These are phyloP conservation scores for Drosophila tristis DNA, from an alignment of 1,140 invertebrate genomes.

Conservation along the genomic window DNA sequence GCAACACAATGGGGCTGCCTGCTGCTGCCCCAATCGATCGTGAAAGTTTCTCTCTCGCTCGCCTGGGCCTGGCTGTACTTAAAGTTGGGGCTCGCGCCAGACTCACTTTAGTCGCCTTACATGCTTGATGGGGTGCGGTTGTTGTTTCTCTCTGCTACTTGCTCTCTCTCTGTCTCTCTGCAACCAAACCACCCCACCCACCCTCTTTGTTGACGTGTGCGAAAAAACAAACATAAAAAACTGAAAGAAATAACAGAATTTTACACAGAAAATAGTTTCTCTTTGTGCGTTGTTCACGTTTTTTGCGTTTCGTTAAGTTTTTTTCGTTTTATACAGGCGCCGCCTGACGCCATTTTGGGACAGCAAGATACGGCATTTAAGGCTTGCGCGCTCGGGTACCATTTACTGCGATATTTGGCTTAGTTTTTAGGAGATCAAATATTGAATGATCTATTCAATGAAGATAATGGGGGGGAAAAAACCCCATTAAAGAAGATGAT, in stretches of 20 bases:
- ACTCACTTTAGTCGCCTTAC: slow-evolving; percentile 66
- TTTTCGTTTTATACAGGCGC: slow-evolving; percentile 10
- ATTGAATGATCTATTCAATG: background rate
- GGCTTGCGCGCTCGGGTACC: slow-evolving; percentile 43
- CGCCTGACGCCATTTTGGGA: slow-evolving; percentile 32
- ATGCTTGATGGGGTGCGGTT: slow-evolving; percentile 76
- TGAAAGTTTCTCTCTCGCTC: slow-evolving; percentile 66
- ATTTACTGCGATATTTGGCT: slow-evolving; percentile 36
- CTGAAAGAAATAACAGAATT: slow-evolving; percentile 24
- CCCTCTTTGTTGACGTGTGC: slow-evolving; percentile 41
- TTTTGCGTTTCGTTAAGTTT: slow-evolving; percentile 19
- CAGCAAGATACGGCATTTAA: slow-evolving; percentile 20
- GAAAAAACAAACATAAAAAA: slow-evolving; percentile 27
- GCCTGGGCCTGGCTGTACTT: slow-evolving; percentile 53
- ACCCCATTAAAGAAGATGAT: slow-evolving; percentile 65
- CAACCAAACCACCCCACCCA: too few relatives aligned
- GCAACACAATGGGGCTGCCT: background rate
- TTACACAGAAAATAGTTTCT: too few relatives aligned
- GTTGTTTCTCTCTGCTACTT: too few relatives aligned
- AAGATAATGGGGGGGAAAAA: slow-evolving; percentile 40
- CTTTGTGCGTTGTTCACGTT: slow-evolving; percentile 37
- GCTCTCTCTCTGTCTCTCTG: too few relatives aligned
- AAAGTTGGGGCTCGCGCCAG: slow-evolving; percentile 47
- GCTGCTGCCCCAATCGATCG: slow-evolving; percentile 47
- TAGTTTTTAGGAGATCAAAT: slow-evolving; percentile 13